Base-by-base conservation (phyloP, 53 echinoderm and acorn worm genomes). In the Astropecten irregularis region DNA sequence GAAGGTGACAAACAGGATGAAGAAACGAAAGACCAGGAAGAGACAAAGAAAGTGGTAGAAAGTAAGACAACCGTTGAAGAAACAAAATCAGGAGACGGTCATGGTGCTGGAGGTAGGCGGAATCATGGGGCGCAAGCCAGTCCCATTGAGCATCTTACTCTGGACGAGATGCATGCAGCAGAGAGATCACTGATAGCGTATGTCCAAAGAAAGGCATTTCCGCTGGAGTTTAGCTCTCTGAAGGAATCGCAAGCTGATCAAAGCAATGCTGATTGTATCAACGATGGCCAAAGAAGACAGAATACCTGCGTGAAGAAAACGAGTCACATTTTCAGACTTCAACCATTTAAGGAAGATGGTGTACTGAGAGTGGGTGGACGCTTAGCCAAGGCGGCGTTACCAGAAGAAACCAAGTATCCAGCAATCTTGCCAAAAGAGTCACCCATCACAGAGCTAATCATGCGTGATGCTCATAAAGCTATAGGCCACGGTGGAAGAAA, bases 191-290 rank as follows among this genome's bases (percentile, higher is more conserved):
- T 90, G 4, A 39, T 86, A 20, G 71, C 14, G n/a, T 73, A 86
- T 66, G 83, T 82, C 33, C 90, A 90, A 57, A 25, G 29, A 32
- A 46, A 73, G 60, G 50, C 31, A 22, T 90, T 72, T 37, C 25
- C 82, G 21, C 39, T 77, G 33, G 90, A 90, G 49, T n/a, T 61
- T 15, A 50, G 64, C 6, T 44, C 54, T n/a, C 32, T 90, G 46
- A 29, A 38, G 61, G 35, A 28, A 14, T 36, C 8, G 40, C 22
- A 53, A 53, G 18, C 53, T 13, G 53, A 53, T 16, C 8, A 16
- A 16, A 53, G 53, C n/a, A 19, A 19, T 53, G 53, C n/a, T n/a
- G n/a, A n/a, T n/a, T n/a, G n/a, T n/a, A n/a, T 13, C 53, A 53
- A 13, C 9, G 53, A 18, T 53, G 53, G 53, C 53, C 53, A 53